phyloP scores from a whole-genome alignment of 2,113 vertebrate species.

The Epinephelus moara region DNA sequence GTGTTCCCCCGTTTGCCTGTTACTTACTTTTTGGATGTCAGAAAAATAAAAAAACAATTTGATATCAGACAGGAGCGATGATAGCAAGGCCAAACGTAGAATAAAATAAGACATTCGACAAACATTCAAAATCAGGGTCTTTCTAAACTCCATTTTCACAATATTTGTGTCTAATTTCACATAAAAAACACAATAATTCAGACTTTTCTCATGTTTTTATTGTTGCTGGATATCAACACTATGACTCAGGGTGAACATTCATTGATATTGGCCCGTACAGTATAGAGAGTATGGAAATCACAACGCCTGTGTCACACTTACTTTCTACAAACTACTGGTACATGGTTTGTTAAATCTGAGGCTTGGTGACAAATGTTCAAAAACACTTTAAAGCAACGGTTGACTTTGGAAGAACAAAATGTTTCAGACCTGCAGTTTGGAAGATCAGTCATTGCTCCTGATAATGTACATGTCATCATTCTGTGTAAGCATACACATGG shows the following conservation, averaged over 20 bases:
- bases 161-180: not conserved
- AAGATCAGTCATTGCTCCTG: not conserved
- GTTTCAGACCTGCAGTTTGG: not conserved
- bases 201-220: constrained; percentile 66
- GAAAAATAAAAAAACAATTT: constrained; percentile 24
- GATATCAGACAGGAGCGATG: constrained; percentile 19
- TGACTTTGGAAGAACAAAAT: constrained; percentile 29
- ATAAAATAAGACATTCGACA: not conserved
- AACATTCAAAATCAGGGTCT: not conserved
- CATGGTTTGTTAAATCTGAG: constrained; percentile 27
- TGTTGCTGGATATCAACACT: constrained; percentile 60
- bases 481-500: not conserved
- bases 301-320: constrained; percentile 26
- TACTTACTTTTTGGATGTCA: constrained; percentile 9
- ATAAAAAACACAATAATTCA: not conserved
- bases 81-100: constrained; percentile 1
- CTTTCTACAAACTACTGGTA: constrained; percentile 33
- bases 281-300: constrained; percentile 25
- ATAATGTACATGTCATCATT: not conserved
- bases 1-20: constrained; percentile 7
- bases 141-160: not conserved
- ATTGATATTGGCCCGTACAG: constrained; percentile 40
- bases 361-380: constrained; percentile 2
- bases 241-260: constrained; percentile 53
- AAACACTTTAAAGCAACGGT: constrained; percentile 14